Evolutionary conservation across 2,888 invertebrate genomes (phyloP).

Genomic region (Idaea straminata): DNA sequence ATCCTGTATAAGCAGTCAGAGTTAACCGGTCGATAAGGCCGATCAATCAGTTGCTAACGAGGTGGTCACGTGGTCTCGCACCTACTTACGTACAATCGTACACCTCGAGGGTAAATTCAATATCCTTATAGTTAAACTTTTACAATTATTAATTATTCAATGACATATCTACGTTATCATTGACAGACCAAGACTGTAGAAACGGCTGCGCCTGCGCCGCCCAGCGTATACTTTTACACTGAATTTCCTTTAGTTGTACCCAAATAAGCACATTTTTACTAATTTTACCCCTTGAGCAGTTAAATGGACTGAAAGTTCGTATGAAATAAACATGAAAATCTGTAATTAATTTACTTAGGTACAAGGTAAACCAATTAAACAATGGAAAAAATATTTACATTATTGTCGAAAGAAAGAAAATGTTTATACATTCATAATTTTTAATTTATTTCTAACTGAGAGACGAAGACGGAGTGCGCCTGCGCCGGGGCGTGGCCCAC

Average conservation of each 20-base stretch:
- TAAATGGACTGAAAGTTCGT: too few species aligned
- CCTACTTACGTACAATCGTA: neutral
- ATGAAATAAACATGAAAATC: too few species aligned
- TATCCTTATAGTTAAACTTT: neutral
- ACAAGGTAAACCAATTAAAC: neutral
- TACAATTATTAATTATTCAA: neutral
- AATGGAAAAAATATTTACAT: neutral
- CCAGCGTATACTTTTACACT: too few species aligned
- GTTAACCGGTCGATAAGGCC: conserved; percentile 54
- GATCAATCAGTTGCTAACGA: conserved; percentile 78
- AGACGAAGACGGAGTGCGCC: conserved; percentile 75
- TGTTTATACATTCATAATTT: conserved; percentile 36
- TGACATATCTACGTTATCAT: neutral
- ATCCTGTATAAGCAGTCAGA: conserved; percentile 32
- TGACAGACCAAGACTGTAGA: neutral
- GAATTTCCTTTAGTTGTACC: too few species aligned
- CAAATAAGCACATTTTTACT: too few species aligned
- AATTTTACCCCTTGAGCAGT: too few species aligned
- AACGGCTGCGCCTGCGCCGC: too few species aligned
- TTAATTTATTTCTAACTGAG: conserved; percentile 50
- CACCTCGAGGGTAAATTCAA: neutral
- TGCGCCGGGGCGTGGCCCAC: conserved; percentile 71
- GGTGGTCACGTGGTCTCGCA: conserved; percentile 52
- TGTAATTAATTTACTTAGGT: neutral
- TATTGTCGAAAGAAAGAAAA: neutral